These are phyloP conservation scores for Cyrtonyx montezumae DNA, from an alignment of 2,113 vertebrate species.

Conservation along the genomic window DNA sequence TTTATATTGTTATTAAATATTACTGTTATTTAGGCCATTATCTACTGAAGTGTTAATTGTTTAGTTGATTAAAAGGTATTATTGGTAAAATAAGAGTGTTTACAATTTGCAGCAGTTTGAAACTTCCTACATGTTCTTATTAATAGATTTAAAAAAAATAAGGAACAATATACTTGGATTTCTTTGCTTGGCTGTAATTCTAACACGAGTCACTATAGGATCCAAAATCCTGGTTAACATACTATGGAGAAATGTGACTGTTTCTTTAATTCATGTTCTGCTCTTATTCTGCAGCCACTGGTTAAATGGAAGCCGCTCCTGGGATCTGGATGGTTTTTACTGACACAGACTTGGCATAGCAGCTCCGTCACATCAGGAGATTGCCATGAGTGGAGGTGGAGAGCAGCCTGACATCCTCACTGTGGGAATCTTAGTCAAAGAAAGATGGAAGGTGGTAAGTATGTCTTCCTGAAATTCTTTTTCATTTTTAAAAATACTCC, in stretches of 20 bases:
- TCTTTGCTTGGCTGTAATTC: neutral
- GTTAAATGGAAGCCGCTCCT: constrained; percentile 83
- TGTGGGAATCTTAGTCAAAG: constrained; percentile 93
- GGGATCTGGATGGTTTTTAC: constrained; percentile 74
- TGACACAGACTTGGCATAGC: constrained; percentile 72
- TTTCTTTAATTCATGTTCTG: neutral
- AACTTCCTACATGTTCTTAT: neutral
- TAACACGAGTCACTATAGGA: rapidly evolving
- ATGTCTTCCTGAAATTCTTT: neutral
- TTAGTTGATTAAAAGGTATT: neutral
- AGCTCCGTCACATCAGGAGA: constrained; percentile 63
- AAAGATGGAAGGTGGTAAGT: constrained; percentile 99
- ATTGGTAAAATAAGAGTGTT: neutral
- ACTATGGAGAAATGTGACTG: neutral
- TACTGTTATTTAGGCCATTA: neutral
- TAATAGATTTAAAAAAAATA: neutral
- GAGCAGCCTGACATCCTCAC: constrained; percentile 96
- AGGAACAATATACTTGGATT: neutral
- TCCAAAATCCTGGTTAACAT: neutral
- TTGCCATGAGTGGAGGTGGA: constrained; percentile 93
- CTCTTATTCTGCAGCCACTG: constrained; percentile 67
- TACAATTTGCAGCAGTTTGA: neutral
- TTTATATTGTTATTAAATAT: neutral
- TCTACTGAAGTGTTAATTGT: neutral
- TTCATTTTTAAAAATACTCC: neutral